Base-by-base conservation (phyloP, 2,888 invertebrate genomes). In the Nasonia oneida region DNA sequence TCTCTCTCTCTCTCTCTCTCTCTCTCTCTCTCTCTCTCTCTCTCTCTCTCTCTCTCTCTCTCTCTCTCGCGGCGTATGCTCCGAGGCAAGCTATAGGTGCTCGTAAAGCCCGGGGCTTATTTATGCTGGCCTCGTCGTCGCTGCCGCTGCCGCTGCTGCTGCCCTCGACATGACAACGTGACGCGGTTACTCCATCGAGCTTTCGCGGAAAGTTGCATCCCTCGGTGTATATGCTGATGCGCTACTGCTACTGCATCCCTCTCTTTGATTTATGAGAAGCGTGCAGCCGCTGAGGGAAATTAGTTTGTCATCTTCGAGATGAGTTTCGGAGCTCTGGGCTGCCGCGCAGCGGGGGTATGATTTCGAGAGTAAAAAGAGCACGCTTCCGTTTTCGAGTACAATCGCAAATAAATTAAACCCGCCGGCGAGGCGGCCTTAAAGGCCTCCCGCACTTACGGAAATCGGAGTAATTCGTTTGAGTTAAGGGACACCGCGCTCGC, bases 81-180 rank as follows among this genome's bases (percentile, higher is more conserved):
- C n/a, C 76, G 0, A 3, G 37, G 86, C 85, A 1, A 42, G 42
- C 47, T 47, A 37, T 37, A 47, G 79, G 89, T 85, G 88, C 88
- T 92, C 93, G 92, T 93, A 93, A 93, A 93, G 90, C 90, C 77
- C 89, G 90, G 88, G 89, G 91, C 90, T 93, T 93, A 93, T 93
- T 93, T 93, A 93, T 93, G 93, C 93, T 90, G 89, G 90, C 91
- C 92, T 92, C 93, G 93, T 93, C 88, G 88, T 84, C 88, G 88
- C 14, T 14, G 84, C 74, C 15, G 42, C 42, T 50, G 47, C 33
- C 10, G 42, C 57, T 50, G 71, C 71, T 70, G 81, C 47, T 42
- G 18, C 71, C 90, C 89, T 89, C 89, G 89, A 92, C 91, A 92
- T 91, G 92, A 92, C 92, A 92, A 92, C 92, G 91, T 91, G 91